A percentile compares a stretch with the other conserved stretches of the same genome.
Conservation (phyloP, 1,140 invertebrate species). For the Copidosoma floridanum region DNA sequence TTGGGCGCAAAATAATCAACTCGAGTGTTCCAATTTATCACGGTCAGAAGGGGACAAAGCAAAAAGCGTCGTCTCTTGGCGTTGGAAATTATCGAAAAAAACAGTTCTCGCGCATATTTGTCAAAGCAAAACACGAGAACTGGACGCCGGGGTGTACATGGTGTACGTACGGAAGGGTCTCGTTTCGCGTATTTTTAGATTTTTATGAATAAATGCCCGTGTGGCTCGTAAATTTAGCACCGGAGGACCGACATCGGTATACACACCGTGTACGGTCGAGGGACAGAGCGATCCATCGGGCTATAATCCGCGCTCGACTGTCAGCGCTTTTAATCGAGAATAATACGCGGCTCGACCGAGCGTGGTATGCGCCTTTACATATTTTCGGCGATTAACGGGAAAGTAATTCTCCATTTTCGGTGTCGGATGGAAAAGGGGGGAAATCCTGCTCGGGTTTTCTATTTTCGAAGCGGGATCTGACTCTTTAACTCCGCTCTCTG, state of each 20-base stretch:
- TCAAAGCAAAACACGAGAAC: constrained; percentile 22
- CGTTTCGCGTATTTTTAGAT: constrained; percentile 21
- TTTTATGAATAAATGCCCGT: constrained; percentile 24
- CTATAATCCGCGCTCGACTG: background rate
- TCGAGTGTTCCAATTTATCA: too few species aligned
- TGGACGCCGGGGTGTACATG: background rate
- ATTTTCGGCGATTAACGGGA: too few species aligned
- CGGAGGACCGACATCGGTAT: background rate
- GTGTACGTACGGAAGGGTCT: background rate
- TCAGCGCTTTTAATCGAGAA: constrained; percentile 12
- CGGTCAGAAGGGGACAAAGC: too few species aligned
- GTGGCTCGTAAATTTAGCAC: constrained; percentile 12
- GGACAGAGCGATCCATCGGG: background rate
- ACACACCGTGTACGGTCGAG: background rate
- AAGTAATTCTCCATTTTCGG: too few species aligned
- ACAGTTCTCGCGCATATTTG: constrained; percentile 11
- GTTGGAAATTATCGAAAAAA: constrained; percentile 7
- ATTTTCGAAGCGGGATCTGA: too few species aligned
- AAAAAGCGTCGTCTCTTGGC: too few species aligned
- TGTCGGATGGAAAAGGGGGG: too few species aligned
- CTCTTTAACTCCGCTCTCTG: too few species aligned
- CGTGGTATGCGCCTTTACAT: too few species aligned
- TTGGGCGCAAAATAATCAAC: too few species aligned
- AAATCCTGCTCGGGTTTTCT: too few species aligned
- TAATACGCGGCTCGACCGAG: too few species aligned